Base-by-base conservation (phyloP, 2,113 vertebrate genomes). In the Syngnathoides biaculeatus region DNA sequence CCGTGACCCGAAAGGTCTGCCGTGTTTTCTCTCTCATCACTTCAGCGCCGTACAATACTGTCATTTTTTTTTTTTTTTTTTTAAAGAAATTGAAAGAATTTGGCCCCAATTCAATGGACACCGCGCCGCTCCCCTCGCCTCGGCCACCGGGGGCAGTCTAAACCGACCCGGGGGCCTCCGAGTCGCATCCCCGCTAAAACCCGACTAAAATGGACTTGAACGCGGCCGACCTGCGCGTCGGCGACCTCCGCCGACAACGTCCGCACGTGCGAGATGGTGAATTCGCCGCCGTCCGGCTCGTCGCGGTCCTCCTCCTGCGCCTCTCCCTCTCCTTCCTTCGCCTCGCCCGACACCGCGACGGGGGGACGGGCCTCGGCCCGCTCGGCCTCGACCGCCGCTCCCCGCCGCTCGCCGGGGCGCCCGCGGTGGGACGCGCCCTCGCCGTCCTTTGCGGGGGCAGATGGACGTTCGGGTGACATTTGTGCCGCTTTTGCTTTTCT, bases 311-410 rank as follows among this genome's bases (percentile, higher is more conserved):
- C 94, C 0, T 94, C 94, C 64, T 96, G 95, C 24, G 95, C 95
- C 0, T 94, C 48, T 94, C 48, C 62, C 1, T 64, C 62, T 1
- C 48, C 62, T 0, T 80, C 94, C 43, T 94, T 93, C 0, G 94
- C 94, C 73, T 94, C 94, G 73, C 95, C 94, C 0, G 94, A 91
- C 65, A 94, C 94, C 0, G 95, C 94, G 56, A 96, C 92, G 64
- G 95, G 92, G 88, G 95, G 87, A 40, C 95, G 94, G 43, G 95
- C 94, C 79, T 95, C 94, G 0, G 90, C 72, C 39, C 92, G 86
- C 26, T 93, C 94, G 0, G 93, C 94, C 73, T 95, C 96, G 73
- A 95, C 93, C 26, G 94, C 94, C 61, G 95, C 93, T 95, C 95
- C 93, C 96, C 95, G 97, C 79, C 94, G 95, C 78, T 93, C 94